phyloP scores from a whole-genome alignment of 2,113 vertebrate genomes.

The Anarrhichthys ocellatus region DNA sequence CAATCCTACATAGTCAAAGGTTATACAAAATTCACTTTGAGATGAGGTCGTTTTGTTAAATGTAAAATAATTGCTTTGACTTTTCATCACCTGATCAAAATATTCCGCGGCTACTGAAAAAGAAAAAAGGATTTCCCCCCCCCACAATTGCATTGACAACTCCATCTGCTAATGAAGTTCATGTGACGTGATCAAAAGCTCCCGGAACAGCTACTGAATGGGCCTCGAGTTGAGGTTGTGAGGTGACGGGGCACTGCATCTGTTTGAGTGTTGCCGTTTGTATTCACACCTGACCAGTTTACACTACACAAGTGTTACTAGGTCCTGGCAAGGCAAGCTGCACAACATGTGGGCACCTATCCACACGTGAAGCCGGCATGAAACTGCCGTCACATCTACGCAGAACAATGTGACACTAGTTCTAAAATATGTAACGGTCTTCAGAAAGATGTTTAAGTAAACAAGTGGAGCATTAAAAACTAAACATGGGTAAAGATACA shows the following conservation, averaged over 20 bases:
- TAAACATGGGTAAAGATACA: neutral
- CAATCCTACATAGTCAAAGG: neutral
- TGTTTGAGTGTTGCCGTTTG: constrained; percentile 5
- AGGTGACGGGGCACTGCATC: neutral
- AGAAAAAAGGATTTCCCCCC: too few species aligned
- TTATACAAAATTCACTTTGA: neutral
- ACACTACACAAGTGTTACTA: constrained; percentile 1
- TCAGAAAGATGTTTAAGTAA: neutral
- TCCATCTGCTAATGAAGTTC: neutral
- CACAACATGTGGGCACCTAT: neutral
- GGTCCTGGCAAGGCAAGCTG: neutral
- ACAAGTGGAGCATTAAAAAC: neutral
- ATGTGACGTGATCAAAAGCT: constrained; percentile 12
- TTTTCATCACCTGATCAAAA: neutral
- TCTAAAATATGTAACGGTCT: neutral
- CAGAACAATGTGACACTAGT: neutral
- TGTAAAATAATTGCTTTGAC: neutral
- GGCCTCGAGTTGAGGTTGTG: neutral
- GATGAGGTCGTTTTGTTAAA: neutral
- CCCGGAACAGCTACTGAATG: neutral
- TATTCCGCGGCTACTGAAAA: neutral
- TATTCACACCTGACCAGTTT: constrained; percentile 16
- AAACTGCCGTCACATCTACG: constrained; percentile 3
- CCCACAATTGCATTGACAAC: neutral
- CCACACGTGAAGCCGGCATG: neutral